phyloP scores from a whole-genome alignment of 2,113 vertebrate genomes.

The Fregetta grallaria region DNA sequence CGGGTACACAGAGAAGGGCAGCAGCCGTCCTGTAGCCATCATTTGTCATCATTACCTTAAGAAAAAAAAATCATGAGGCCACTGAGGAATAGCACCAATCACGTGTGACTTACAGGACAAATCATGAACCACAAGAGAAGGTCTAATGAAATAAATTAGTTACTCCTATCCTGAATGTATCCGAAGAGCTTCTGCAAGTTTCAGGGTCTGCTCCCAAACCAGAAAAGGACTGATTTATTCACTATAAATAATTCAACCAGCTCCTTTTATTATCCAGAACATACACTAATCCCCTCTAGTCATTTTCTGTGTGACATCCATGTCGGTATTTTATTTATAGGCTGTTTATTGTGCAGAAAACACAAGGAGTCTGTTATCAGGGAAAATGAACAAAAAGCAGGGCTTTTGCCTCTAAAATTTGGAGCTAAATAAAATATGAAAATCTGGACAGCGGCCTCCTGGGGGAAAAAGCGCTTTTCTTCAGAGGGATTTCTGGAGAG shows the following conservation, averaged over 20 bases:
- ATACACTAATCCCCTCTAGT: constrained; percentile 49
- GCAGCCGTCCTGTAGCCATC: not conserved
- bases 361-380: constrained; percentile 12
- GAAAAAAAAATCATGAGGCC: not conserved
- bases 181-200: not conserved
- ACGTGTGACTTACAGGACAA: not conserved
- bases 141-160: not conserved
- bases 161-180: not conserved
- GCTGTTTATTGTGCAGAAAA: constrained; percentile 11
- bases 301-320: constrained; percentile 41
- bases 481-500: constrained; percentile 35
- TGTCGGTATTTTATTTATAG: constrained; percentile 50
- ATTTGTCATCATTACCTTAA: not conserved
- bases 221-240: constrained; percentile 16
- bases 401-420: constrained; percentile 3
- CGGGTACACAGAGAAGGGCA: not conserved
- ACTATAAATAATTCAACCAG: constrained; percentile 36
- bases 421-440: constrained; percentile 2
- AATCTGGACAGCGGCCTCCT: constrained; percentile 13
- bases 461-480: not conserved
- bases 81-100: not conserved
- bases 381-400: not conserved
- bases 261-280: constrained; percentile 44
- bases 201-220: not conserved
- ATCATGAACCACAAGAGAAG: not conserved